Percentiles rank a stretch among this genome's conserved stretches.
phyloP scores from a whole-genome alignment of 2,113 vertebrate species.

The Periophthalmodon schlosseri region DNA sequence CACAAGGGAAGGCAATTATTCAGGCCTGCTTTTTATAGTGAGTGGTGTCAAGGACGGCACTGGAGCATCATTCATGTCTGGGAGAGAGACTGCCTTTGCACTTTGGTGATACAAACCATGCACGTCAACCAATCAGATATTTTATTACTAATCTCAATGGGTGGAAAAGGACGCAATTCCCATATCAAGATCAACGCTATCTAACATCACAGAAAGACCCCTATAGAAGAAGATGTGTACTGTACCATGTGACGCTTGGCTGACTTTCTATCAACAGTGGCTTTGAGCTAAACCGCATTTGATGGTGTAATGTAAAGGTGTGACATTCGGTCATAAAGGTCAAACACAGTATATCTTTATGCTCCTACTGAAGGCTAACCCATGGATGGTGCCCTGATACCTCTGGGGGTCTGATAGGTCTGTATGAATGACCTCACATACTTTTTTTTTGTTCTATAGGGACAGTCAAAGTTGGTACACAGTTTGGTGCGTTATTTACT shows the following conservation, averaged over 20 bases:
- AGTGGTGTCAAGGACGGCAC: slow-evolving; percentile 62
- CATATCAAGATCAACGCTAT: not conserved
- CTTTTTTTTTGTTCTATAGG: too few relatives aligned
- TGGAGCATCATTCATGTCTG: slow-evolving; percentile 48
- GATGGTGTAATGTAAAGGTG: slow-evolving; percentile 2
- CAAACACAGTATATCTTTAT: not conserved
- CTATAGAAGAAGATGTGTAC: not conserved
- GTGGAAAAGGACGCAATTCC: slow-evolving; percentile 1
- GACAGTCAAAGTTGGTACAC: too few relatives aligned
- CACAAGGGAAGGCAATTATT: slow-evolving; percentile 64
- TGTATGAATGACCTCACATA: not conserved
- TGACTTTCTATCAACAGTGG: slow-evolving; percentile 3
- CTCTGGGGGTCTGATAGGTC: not conserved
- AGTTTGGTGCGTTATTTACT: too few relatives aligned
- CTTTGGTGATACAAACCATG: slow-evolving; percentile 27
- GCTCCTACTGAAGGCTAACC: not conserved
- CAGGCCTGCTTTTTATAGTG: slow-evolving; percentile 63
- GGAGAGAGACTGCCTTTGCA: slow-evolving; percentile 37
- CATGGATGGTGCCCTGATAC: not conserved
- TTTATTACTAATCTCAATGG: slow-evolving; percentile 19
- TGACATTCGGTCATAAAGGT: not conserved
- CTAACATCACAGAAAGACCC: not conserved
- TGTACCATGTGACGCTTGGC: slow-evolving; percentile 13
- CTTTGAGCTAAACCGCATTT: slow-evolving; percentile 7
- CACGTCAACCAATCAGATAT: not conserved